A percentile compares a stretch with the other conserved stretches of the same genome.
Evolutionary conservation across 2,113 vertebrate species (phyloP).

Genomic region (Xiphophorus hellerii): DNA sequence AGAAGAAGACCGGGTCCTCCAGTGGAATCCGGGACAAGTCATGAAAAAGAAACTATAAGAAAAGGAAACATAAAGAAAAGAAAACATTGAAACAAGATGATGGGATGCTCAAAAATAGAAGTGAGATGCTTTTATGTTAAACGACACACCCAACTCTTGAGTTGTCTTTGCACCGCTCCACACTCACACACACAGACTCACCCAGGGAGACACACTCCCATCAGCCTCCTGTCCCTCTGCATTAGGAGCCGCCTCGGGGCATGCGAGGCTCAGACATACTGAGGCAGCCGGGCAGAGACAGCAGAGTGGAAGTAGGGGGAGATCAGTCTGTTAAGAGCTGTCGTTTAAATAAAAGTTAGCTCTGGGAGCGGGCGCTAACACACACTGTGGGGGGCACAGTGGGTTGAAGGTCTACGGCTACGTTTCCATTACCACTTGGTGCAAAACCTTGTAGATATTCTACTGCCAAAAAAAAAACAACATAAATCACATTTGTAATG

Average conservation of each 20-base stretch:
- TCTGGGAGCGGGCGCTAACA: slow-evolving; percentile 14
- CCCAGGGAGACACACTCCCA: slow-evolving; percentile 33
- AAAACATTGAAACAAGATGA: background rate
- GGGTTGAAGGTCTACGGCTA: background rate
- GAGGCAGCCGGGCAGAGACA: slow-evolving; percentile 38
- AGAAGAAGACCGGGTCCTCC: too few relatives aligned
- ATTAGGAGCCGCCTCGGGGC: slow-evolving; percentile 74
- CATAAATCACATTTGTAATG: too few relatives aligned
- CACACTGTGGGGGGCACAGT: background rate
- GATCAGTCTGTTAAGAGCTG: slow-evolving; percentile 68
- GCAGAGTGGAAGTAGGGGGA: slow-evolving; percentile 49
- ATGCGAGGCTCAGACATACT: slow-evolving; percentile 55
- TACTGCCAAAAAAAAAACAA: too few relatives aligned
- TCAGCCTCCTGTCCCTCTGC: slow-evolving; percentile 71
- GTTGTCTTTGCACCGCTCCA: slow-evolving; percentile 15
- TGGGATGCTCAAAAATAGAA: background rate
- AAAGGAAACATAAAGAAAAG: background rate
- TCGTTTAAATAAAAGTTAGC: slow-evolving; percentile 77
- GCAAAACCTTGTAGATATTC: too few relatives aligned
- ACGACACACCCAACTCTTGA: slow-evolving; percentile 56
- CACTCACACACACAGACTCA: slow-evolving; percentile 21
- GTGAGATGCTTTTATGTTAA: slow-evolving; percentile 48
- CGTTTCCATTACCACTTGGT: too few relatives aligned
- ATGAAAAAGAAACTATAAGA: background rate
- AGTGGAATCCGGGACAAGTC: background rate